Percentiles rank a stretch among this genome's conserved stretches.
Evolutionary conservation across 2,113 vertebrate genomes (phyloP).

Genomic region (Pelodiscus sinensis): DNA sequence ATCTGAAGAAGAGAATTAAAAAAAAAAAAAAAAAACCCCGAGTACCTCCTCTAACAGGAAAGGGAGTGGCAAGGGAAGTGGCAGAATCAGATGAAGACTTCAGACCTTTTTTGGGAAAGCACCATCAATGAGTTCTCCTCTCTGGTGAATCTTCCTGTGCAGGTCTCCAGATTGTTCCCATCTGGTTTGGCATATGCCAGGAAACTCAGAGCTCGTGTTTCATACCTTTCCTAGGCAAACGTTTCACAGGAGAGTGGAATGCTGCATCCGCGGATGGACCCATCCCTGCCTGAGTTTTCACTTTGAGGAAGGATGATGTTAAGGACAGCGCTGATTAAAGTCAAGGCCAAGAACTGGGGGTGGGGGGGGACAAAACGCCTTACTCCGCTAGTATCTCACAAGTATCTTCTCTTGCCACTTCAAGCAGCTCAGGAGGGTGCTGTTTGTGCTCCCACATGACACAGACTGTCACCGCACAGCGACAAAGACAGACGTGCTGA

Average conservation of each 20-base stretch:
- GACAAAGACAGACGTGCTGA: background rate
- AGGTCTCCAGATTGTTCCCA: background rate
- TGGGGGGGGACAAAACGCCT: background rate
- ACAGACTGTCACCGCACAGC: background rate
- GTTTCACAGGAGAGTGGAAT: background rate
- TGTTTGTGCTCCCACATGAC: background rate
- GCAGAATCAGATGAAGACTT: constrained; percentile 63
- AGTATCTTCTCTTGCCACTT: background rate
- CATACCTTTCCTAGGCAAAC: background rate
- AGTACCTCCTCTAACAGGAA: constrained; percentile 73
- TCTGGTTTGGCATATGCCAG: background rate
- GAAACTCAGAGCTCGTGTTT: background rate
- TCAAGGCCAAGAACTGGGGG: background rate
- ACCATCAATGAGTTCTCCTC: background rate
- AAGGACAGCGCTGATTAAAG: background rate
- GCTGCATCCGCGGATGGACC: background rate
- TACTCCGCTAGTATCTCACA: background rate
- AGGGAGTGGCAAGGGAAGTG: constrained; percentile 77
- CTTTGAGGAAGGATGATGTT: background rate
- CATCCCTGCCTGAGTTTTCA: background rate
- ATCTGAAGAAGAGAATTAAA: constrained; percentile 32
- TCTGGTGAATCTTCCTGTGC: background rate
- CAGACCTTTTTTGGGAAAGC: constrained; percentile 78
- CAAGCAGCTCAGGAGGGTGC: background rate
- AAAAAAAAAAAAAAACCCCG: background rate